These are phyloP conservation scores for Bruchidius siliquastri DNA, from an alignment of 2,888 invertebrate genomes.

Conservation along the genomic window DNA sequence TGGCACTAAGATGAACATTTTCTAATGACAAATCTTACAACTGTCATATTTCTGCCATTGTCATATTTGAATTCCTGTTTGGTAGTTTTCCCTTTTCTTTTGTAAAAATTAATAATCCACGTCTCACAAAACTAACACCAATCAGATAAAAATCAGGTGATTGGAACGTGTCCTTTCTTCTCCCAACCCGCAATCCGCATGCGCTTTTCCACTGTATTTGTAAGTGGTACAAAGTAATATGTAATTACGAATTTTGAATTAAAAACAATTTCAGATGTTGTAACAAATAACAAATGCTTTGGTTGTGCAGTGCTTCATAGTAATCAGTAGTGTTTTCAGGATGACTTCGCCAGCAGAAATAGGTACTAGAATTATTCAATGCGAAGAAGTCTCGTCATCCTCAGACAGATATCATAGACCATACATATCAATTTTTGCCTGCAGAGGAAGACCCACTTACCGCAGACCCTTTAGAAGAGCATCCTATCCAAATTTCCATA, in stretches of 20 bases:
- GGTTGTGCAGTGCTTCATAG: neutral
- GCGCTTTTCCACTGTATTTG: neutral
- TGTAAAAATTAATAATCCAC: neutral
- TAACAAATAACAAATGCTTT: neutral
- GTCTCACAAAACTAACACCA: neutral
- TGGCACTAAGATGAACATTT: no score
- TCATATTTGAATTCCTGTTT: no score
- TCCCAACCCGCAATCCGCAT: neutral
- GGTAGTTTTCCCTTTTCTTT: neutral
- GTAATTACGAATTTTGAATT: neutral
- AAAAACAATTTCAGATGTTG: neutral
- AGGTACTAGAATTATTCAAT: slow-evolving; percentile 30
- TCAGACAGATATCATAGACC: slow-evolving; percentile 30
- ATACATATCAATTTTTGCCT: slow-evolving; percentile 26
- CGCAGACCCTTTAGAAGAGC: slow-evolving; percentile 23
- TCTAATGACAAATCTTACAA: no score
- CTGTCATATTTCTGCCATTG: no score
- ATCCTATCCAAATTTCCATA: neutral
- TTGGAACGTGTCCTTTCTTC: neutral
- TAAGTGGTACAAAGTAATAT: neutral
- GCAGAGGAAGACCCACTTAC: slow-evolving; percentile 31
- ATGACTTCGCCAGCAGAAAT: slow-evolving; percentile 23
- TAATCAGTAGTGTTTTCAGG: slow-evolving; percentile 4
- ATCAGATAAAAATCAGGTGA: neutral
- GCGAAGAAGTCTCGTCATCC: slow-evolving; percentile 40